phyloP scores from a whole-genome alignment of 2,113 vertebrate species.

The Thermophis baileyi region DNA sequence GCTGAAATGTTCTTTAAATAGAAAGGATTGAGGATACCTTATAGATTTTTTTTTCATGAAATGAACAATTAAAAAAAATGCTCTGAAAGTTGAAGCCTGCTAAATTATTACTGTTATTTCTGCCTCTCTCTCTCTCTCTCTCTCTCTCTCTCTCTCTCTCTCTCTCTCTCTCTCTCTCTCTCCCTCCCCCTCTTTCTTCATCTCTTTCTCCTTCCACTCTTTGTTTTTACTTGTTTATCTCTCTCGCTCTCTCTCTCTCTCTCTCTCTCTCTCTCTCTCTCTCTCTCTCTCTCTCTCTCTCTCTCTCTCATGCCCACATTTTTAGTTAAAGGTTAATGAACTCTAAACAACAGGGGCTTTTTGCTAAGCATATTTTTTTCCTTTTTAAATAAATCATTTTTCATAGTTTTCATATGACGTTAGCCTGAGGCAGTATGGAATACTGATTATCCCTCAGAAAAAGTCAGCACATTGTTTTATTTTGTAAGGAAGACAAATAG shows the following conservation, averaged over 20 bases:
- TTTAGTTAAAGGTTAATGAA: not conserved
- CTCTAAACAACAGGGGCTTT: not conserved
- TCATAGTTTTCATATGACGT: not conserved
- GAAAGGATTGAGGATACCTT: not conserved
- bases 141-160: not conserved
- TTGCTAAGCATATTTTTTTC: rapidly evolving
- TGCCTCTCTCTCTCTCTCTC: not conserved
- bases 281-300: not conserved
- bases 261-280: too few relatives aligned
- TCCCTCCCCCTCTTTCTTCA: too few relatives aligned
- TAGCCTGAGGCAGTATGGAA: rapidly evolving
- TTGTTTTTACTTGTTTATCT: too few relatives aligned
- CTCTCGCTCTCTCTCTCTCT: not conserved
- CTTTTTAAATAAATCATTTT: not conserved
- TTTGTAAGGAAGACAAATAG: not conserved
- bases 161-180: too few relatives aligned
- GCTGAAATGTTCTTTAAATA: not conserved
- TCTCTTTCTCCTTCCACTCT: too few relatives aligned
- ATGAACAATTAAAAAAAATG: not conserved
- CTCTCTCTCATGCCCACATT: not conserved
- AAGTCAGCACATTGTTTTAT: not conserved
- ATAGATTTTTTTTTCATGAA: not conserved
- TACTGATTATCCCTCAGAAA: not conserved
- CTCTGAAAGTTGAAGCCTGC: not conserved
- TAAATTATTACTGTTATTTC: not conserved